A percentile compares a stretch with the other conserved stretches of the same genome.
Evolutionary conservation across 2,888 invertebrate genomes (phyloP).

Genomic region (Anthophora plumipes): DNA sequence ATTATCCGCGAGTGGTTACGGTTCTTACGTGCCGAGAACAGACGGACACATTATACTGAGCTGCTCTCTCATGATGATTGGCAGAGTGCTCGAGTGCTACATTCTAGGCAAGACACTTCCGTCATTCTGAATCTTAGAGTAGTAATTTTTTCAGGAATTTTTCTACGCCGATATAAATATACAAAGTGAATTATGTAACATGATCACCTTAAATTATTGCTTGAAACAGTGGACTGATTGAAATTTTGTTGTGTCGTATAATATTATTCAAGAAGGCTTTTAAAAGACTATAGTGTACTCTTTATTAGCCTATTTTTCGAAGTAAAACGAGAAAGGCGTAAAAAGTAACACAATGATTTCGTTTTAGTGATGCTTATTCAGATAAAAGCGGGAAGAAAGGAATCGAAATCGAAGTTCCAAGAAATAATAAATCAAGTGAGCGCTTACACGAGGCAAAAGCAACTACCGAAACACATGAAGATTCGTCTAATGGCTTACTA

Average conservation of each 20-base stretch:
- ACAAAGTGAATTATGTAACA: too few relatives aligned
- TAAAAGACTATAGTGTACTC: too few relatives aligned
- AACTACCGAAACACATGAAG: constrained; percentile 81
- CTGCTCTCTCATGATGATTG: constrained; percentile 77
- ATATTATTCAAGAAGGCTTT: too few relatives aligned
- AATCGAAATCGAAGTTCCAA: constrained; percentile 82
- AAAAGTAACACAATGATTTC: too few relatives aligned
- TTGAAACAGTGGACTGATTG: too few relatives aligned
- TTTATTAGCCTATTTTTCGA: too few relatives aligned
- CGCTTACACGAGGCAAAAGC: constrained; percentile 83
- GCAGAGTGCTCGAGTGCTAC: constrained; percentile 78
- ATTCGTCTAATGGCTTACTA: constrained; percentile 82
- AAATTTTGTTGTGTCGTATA: too few relatives aligned
- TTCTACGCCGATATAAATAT: too few relatives aligned
- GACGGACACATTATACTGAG: constrained; percentile 74
- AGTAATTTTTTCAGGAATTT: too few relatives aligned
- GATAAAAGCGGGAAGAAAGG: constrained; percentile 73
- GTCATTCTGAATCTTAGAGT: neutral
- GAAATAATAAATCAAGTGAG: constrained; percentile 83
- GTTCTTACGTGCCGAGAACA: constrained; percentile 70
- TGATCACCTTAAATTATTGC: too few relatives aligned
- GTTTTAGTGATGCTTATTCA: constrained; percentile 80
- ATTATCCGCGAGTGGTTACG: constrained; percentile 78
- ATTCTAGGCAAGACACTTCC: constrained; percentile 72
- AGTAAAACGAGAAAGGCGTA: too few relatives aligned